These are phyloP conservation scores for Crocidura indochinensis DNA, from an alignment of 2,797 vertebrate genomes.

Conservation along the genomic window DNA sequence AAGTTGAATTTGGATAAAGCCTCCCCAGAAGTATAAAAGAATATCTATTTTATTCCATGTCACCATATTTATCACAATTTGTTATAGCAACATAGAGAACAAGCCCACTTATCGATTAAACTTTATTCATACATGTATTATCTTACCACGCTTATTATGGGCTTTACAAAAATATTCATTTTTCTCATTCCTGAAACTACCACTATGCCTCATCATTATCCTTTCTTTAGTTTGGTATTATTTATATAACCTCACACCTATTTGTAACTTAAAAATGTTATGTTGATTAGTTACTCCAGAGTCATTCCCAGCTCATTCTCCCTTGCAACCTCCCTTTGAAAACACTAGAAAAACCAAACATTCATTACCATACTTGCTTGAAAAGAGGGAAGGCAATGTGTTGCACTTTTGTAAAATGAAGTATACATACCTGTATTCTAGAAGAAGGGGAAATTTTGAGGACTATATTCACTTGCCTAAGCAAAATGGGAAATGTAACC, in stretches of 20 bases:
- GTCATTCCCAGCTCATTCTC: neutral
- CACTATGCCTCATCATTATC: neutral
- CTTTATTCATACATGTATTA: neutral
- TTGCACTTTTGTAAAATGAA: slow-evolving; percentile 46
- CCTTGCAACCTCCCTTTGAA: neutral
- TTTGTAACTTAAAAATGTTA: neutral
- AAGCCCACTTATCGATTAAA: neutral
- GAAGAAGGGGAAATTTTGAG: slow-evolving; percentile 9
- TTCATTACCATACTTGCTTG: neutral
- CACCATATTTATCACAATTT: neutral
- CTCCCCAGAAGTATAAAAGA: neutral
- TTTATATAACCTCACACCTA: neutral
- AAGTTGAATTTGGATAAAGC: neutral
- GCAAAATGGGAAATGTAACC: neutral
- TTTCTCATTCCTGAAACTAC: slow-evolving; percentile 11
- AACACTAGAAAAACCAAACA: neutral
- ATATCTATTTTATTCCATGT: neutral
- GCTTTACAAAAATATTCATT: neutral
- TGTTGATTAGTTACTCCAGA: neutral
- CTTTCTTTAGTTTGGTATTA: neutral
- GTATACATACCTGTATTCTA: neutral
- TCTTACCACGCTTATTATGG: neutral
- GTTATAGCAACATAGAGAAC: neutral
- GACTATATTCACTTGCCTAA: slow-evolving; percentile 44
- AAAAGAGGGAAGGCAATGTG: neutral